Evolutionary conservation across 2,888 invertebrate species (phyloP).

Genomic region (Thereva unica): DNA sequence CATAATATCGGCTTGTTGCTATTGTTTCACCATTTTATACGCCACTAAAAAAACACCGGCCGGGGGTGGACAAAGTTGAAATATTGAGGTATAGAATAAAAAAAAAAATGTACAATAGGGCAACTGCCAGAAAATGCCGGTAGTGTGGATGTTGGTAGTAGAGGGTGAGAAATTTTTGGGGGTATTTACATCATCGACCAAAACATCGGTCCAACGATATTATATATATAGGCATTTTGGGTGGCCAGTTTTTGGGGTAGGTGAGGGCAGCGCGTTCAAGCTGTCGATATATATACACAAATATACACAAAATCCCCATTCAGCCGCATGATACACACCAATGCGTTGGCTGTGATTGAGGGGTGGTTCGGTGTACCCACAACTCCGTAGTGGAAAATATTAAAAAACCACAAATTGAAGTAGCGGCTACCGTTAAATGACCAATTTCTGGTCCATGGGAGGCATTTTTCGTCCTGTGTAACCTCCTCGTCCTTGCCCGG

Average conservation of each 20-base stretch:
- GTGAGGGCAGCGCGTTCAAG: conserved; percentile 23
- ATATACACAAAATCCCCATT: conserved; percentile 27
- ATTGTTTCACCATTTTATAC: conserved; percentile 24
- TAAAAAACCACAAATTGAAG: conserved; percentile 53
- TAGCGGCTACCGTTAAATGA: conserved; percentile 48
- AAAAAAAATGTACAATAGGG: too few relatives aligned
- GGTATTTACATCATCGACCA: too few relatives aligned
- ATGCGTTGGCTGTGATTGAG: conserved; percentile 8
- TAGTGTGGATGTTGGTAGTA: too few relatives aligned
- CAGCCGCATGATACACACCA: conserved; percentile 38
- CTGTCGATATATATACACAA: conserved; percentile 37
- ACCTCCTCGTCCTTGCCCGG: background rate
- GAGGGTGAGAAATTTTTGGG: too few relatives aligned
- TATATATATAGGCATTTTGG: too few relatives aligned
- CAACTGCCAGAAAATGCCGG: too few relatives aligned
- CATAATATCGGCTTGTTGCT: conserved; percentile 35
- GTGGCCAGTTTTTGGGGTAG: conserved; percentile 1
- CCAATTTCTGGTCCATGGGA: conserved; percentile 38
- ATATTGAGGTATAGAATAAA: too few relatives aligned
- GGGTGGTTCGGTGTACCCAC: conserved; percentile 27
- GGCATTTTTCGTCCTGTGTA: conserved; percentile 18
- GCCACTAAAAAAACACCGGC: background rate
- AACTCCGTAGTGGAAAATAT: conserved; percentile 45
- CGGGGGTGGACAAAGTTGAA: background rate
- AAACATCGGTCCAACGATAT: background rate